Evolutionary conservation across 2,888 invertebrate genomes (phyloP).

Genomic region (Nasonovia ribisnigri): DNA sequence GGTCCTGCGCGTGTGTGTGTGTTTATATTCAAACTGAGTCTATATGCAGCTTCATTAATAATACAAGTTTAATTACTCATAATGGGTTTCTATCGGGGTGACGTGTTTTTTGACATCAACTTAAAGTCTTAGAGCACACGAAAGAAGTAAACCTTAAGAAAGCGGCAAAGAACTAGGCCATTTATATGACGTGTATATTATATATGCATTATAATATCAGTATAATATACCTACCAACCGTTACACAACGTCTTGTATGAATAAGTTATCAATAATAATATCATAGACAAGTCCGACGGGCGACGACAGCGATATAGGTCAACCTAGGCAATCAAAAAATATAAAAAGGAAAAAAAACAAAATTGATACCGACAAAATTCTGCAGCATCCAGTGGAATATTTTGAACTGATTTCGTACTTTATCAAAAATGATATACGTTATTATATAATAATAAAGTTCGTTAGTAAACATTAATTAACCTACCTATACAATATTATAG

Average conservation of each 20-base stretch:
- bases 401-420: not conserved
- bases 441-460: too few relatives aligned
- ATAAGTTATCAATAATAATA: conserved; percentile 54
- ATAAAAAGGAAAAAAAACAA: not conserved
- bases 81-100: conserved; percentile 49
- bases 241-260: not conserved
- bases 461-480: too few relatives aligned
- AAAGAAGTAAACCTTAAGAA: conserved; percentile 43
- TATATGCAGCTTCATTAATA: conserved; percentile 53
- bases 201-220: not conserved
- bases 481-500: not conserved
- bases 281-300: not conserved
- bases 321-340: conserved; percentile 9
- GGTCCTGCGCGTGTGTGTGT: not conserved
- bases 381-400: not conserved
- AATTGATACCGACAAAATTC: not conserved
- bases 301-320: not conserved
- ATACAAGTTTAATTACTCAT: conserved; percentile 62
- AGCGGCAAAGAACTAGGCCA: conserved; percentile 39
- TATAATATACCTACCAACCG: not conserved
- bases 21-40: conserved; percentile 12
- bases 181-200: not conserved
- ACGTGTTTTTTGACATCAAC: conserved; percentile 43
- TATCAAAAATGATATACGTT: not conserved
- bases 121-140: not conserved